Conservation (phyloP, 2,113 vertebrate genomes). For the Spilogale gracilis region DNA sequence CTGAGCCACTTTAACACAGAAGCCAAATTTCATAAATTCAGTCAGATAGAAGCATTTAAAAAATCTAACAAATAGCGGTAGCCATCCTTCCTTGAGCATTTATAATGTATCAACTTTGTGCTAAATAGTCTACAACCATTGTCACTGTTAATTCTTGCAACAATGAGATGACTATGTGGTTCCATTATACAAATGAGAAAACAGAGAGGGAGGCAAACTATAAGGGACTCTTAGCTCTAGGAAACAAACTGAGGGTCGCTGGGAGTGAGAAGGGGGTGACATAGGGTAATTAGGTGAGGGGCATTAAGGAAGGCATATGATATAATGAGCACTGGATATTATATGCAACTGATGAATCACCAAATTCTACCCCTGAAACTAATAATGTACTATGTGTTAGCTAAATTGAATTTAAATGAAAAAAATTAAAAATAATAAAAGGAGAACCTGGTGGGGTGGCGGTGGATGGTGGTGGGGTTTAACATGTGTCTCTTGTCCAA, state of each 20-base stretch:
- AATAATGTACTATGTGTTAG: background rate
- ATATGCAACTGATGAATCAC: background rate
- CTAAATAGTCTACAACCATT: background rate
- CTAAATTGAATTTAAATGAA: background rate
- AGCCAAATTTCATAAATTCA: background rate
- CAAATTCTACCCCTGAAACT: background rate
- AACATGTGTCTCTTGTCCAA: background rate
- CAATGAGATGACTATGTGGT: background rate
- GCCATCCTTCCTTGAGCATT: background rate
- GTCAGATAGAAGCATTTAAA: background rate
- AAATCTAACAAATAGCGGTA: background rate
- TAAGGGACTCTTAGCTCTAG: background rate
- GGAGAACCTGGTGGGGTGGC: background rate
- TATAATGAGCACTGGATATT: background rate
- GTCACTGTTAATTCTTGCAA: background rate
- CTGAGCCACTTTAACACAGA: background rate
- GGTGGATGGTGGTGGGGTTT: background rate
- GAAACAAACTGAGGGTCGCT: background rate
- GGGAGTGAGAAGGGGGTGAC: background rate
- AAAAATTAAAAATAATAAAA: background rate
- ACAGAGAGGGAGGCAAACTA: background rate
- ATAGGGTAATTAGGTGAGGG: background rate
- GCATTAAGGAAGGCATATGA: background rate
- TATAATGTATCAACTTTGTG: background rate
- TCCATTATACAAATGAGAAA: background rate